Evolutionary conservation across 2,113 vertebrate genomes (phyloP).

Genomic region (Brienomyrus longianalis): DNA sequence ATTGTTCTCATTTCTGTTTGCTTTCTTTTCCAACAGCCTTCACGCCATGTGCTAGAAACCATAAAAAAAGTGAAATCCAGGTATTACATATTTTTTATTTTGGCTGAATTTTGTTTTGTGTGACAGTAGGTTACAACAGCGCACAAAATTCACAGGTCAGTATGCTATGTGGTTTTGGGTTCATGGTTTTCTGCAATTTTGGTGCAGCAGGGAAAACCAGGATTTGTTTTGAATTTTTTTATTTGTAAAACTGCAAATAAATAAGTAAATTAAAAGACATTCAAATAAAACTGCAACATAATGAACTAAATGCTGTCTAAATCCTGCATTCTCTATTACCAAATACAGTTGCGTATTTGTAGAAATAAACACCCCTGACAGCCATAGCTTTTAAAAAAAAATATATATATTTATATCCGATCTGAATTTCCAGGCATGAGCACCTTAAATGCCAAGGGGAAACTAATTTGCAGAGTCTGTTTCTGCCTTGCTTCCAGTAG

Average conservation of each 20-base stretch:
- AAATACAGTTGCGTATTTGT: not conserved
- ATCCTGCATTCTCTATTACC: not conserved
- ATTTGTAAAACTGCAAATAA: not conserved
- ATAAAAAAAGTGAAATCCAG: slow-evolving; percentile 90
- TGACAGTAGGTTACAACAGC: not conserved
- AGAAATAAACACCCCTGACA: not conserved
- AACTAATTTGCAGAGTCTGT: not conserved
- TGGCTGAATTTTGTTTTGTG: not conserved
- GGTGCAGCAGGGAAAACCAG: not conserved
- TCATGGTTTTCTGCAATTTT: not conserved
- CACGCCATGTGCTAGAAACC: slow-evolving; percentile 78
- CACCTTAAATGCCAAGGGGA: not conserved
- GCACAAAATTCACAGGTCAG: not conserved
- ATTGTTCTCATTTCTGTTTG: not conserved
- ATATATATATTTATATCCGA: too few species aligned
- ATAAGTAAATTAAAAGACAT: not conserved
- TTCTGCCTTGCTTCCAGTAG: not conserved
- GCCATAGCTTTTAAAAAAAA: not conserved
- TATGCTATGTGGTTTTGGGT: not conserved
- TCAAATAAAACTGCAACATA: not conserved
- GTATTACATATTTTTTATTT: slow-evolving; percentile 50
- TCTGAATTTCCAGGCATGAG: not conserved
- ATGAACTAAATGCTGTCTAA: not conserved
- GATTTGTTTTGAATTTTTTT: not conserved
- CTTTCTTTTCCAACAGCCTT: slow-evolving; percentile 62